A percentile compares a stretch with the other conserved stretches of the same genome.
These are phyloP conservation scores for Bolborhynchus lineola DNA, from an alignment of 2,113 vertebrate genomes.

Conservation along the genomic window DNA sequence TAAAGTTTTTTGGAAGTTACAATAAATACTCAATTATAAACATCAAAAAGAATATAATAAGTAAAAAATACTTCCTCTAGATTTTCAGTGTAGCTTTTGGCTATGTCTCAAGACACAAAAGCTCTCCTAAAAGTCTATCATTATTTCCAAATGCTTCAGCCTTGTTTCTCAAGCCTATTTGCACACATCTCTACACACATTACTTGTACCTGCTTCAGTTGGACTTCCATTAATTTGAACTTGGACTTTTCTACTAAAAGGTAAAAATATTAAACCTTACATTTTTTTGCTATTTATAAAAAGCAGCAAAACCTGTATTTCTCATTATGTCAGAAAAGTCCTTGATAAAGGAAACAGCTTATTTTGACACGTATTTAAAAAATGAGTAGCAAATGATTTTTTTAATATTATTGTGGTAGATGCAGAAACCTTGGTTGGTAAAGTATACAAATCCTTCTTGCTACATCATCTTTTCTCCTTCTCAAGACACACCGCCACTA, in stretches of 20 bases:
- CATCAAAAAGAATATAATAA: background rate
- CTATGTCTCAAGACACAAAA: background rate
- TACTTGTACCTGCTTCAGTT: background rate
- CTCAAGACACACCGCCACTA: background rate
- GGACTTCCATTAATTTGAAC: background rate
- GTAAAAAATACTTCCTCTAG: slow-evolving; percentile 10
- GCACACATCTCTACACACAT: background rate
- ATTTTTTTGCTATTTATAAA: background rate
- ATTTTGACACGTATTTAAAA: background rate
- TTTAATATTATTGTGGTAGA: background rate
- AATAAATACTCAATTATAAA: slow-evolving; percentile 24
- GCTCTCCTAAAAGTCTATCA: background rate
- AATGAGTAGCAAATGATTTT: background rate
- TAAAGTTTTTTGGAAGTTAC: background rate
- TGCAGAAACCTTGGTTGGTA: background rate
- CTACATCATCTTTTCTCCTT: background rate
- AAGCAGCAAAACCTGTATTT: background rate
- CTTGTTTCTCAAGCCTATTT: background rate
- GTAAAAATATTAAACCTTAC: background rate
- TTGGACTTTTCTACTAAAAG: background rate
- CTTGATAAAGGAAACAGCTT: background rate
- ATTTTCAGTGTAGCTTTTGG: slow-evolving; percentile 7
- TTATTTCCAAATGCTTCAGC: slow-evolving; percentile 10
- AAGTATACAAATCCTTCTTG: background rate
- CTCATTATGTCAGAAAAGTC: background rate